Percentiles rank a stretch among this genome's conserved stretches.
phyloP scores from a whole-genome alignment of 2,797 vertebrate genomes.

The Esox masquinongy region DNA sequence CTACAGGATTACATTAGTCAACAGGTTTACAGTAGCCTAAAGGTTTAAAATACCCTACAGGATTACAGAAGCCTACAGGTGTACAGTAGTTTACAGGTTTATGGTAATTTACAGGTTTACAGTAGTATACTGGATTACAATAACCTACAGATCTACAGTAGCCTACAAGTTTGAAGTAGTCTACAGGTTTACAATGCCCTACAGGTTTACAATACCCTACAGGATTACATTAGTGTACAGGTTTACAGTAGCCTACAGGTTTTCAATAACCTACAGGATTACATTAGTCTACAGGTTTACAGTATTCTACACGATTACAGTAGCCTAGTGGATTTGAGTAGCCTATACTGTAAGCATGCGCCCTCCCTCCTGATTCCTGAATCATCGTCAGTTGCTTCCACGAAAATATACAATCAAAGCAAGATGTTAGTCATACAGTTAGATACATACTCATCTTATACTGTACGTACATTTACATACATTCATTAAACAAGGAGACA shows the following conservation, averaged over 20 bases:
- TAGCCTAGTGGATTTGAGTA: conserved; percentile 33
- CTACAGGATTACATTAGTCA: no score
- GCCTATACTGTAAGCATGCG: conserved; percentile 57
- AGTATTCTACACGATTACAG: background rate
- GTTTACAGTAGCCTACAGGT: background rate
- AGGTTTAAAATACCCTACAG: no score
- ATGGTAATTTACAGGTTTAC: no score
- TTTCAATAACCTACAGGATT: background rate
- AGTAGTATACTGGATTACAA: no score
- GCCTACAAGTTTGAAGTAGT: no score
- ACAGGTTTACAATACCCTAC: background rate
- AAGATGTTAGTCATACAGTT: conserved; percentile 56
- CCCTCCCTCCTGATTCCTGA: conserved; percentile 63
- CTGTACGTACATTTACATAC: conserved; percentile 4
- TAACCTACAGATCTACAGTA: no score
- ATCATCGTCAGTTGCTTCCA: conserved; percentile 68
- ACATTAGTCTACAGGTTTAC: background rate
- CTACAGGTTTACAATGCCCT: background rate
- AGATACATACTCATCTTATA: background rate
- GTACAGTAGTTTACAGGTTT: no score
- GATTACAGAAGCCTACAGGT: no score
- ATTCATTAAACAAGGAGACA: conserved; percentile 14
- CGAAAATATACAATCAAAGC: conserved; percentile 57
- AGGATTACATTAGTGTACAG: no score
- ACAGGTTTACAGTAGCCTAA: no score